A percentile compares a stretch with the other conserved stretches of the same genome.
Evolutionary conservation across 2,888 invertebrate genomes (phyloP).

Genomic region (Trissoscelio sp.): DNA sequence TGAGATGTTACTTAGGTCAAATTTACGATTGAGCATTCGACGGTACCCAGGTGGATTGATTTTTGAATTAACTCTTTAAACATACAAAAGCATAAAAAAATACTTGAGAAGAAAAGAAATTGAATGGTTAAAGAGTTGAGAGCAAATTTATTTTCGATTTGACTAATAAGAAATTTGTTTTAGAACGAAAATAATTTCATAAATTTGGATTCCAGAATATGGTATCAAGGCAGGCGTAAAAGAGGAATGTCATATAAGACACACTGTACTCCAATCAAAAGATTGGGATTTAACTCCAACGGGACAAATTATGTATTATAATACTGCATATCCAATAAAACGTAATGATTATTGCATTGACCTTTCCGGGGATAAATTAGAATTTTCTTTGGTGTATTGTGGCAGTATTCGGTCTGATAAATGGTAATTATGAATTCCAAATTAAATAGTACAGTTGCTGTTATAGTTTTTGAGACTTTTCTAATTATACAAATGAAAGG

Average conservation of each 20-base stretch:
- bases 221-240: neutral
- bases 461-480: too few relatives aligned
- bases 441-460: too few relatives aligned
- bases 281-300: neutral
- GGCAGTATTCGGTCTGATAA: neutral
- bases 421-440: neutral
- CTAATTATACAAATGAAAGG: neutral
- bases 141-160: neutral
- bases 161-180: neutral
- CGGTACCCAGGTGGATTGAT: neutral
- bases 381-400: neutral
- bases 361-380: neutral
- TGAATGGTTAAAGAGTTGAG: too few relatives aligned
- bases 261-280: neutral
- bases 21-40: neutral
- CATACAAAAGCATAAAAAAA: too few relatives aligned
- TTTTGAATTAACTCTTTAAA: too few relatives aligned
- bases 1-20: neutral
- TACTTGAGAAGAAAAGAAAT: too few relatives aligned
- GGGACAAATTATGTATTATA: neutral
- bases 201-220: conserved; percentile 5
- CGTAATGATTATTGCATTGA: conserved; percentile 2
- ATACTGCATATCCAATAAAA: neutral
- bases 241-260: neutral
- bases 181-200: too few relatives aligned